Conservation (phyloP, 2,113 vertebrate genomes). For the Symphodus melops region DNA sequence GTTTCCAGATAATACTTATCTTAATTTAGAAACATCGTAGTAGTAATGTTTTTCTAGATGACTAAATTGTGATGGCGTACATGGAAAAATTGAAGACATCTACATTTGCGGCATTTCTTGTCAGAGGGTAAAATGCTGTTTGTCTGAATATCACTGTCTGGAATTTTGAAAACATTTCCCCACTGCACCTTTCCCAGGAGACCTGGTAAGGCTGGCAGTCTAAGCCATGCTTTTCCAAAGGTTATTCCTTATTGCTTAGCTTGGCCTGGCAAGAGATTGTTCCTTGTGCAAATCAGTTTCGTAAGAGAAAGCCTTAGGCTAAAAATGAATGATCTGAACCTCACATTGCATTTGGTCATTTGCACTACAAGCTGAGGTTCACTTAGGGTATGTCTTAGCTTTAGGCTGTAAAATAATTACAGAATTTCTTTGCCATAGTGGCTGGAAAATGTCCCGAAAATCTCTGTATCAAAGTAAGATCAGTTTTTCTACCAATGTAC, state of each 20-base stretch:
- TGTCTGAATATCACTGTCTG: neutral
- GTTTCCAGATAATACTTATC: constrained; percentile 17
- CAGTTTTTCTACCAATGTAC: no score
- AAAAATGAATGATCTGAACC: constrained; percentile 20
- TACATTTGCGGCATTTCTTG: constrained; percentile 12
- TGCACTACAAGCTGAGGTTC: constrained; percentile 8
- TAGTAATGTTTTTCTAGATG: constrained; percentile 3
- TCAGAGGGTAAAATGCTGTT: constrained; percentile 18
- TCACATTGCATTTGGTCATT: constrained; percentile 30
- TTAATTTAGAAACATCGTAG: constrained; percentile 12
- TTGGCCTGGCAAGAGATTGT: constrained; percentile 14
- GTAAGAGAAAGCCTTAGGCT: constrained; percentile 14
- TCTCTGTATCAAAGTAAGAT: neutral
- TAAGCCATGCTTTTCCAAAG: constrained; percentile 33
- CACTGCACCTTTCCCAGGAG: constrained; percentile 34
- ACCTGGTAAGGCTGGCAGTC: constrained; percentile 28
- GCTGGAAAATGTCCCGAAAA: constrained; percentile 1
- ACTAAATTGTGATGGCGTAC: neutral
- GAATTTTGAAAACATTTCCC: constrained; percentile 19
- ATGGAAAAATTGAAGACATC: constrained; percentile 15
- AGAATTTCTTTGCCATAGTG: neutral
- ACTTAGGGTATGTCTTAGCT: constrained; percentile 15
- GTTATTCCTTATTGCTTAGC: constrained; percentile 26
- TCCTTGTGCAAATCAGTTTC: constrained; percentile 33
- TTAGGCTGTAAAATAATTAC: constrained; percentile 24